Percentiles rank a stretch among this genome's conserved stretches.
These are phyloP conservation scores for Alces alces DNA, from an alignment of 2,113 vertebrate species.

Conservation along the genomic window DNA sequence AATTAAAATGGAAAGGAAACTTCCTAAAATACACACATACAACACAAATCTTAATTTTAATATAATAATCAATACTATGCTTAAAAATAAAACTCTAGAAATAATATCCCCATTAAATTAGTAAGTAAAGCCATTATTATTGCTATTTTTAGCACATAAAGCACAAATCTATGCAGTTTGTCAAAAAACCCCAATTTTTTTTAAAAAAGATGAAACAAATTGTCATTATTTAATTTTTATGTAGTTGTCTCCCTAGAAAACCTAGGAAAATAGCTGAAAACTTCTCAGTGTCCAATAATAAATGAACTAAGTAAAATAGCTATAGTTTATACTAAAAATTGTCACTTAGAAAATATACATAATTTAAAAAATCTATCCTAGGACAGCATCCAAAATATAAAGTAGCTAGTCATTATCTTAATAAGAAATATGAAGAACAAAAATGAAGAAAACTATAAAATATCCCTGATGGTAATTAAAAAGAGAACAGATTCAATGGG, in stretches of 20 bases:
- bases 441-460: not conserved
- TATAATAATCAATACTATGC: not conserved
- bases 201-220: not conserved
- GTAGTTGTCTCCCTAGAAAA: not conserved
- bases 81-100: not conserved
- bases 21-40: not conserved
- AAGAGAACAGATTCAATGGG: not conserved
- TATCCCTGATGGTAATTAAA: not conserved
- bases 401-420: not conserved
- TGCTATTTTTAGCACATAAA: not conserved
- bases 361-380: not conserved
- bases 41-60: not conserved
- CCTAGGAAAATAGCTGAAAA: not conserved
- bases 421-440: not conserved
- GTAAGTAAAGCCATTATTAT: not conserved
- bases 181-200: not conserved
- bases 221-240: not conserved
- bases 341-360: not conserved
- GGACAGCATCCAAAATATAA: not conserved
- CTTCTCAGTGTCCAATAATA: not conserved
- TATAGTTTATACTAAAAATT: not conserved
- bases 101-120: not conserved
- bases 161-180: not conserved
- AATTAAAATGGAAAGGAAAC: not conserved
- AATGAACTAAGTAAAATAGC: not conserved